Base-by-base conservation (phyloP, 2,888 invertebrate species). In the Xanthorhoe spadicearia region DNA sequence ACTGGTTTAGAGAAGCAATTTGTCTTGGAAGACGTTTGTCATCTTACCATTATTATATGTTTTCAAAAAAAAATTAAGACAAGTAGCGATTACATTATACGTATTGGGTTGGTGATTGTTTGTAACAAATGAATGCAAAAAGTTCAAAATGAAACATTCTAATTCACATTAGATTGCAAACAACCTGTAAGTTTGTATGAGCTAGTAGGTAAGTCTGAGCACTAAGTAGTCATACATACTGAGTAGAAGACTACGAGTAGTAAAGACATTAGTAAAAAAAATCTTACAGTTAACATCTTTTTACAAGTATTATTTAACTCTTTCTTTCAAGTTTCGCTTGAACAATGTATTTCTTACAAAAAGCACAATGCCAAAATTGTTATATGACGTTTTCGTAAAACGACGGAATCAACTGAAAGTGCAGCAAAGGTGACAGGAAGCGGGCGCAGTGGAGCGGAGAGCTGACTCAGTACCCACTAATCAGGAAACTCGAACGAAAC, bases 341-440 rank as follows among this genome's bases (percentile, higher is more conserved):
- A 48, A 57, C 28, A 56, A 43, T 19, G 9, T 23, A 32, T 23
- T 51, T 60, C 17, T 60, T 15, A 58, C 15, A 48, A 56, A 53
- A 61, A 57, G 52, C 28, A 32, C 54, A 67, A 60, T 58, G 53
- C 58, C 62, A 59, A 62, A 66, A 55, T 64, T 64, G 61, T 69
- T 65, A 23, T 64, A 78, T 81, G 83, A 83, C 85, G 88, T 87
- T 87, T 88, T 83, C 82, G 84, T 86, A 87, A 83, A 85, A 84
- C 86, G 87, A 90, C 88, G 90, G 90, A 90, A 90, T 91, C 89
- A 90, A 88, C 90, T 89, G 87, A 89, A 88, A 88, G 89, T 88
- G 87, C 85, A 86, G 87, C 83, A 89, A 89, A 91, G 91, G 91
- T 90, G 90, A 89, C 90, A 89, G 92, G 90, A 92, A 92, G 86